Evolutionary conservation across 2,888 invertebrate species (phyloP), one percentile per base, ranked within the genome.

Genomic region (Amphipoea oculea): DNA sequence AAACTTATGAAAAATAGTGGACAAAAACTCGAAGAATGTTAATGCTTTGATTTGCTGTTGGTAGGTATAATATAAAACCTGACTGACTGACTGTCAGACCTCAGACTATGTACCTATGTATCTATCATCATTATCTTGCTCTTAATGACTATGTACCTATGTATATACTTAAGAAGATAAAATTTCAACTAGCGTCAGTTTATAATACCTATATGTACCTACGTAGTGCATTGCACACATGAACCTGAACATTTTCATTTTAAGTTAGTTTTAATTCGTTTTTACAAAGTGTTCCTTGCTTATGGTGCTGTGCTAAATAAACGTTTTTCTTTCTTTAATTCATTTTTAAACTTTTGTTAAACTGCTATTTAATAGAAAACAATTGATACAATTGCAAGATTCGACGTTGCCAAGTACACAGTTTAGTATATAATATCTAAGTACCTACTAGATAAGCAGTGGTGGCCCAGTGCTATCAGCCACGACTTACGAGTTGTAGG

Each of bases 311-410:
- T n/a, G 45, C 17, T 11, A 45, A 29, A 29, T 29, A 29, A 48
- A 68, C 29, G 11, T 20, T 42, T 40, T 66, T 11, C 7, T 45
- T n/a, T 17, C 3, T 20, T 68, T 11, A 0, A 45, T 29, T 45
- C 17, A n/a, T n/a, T 5, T 67, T 67, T 5, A 17, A 45, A 29
- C 20, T 51, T 51, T 40, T n/a, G 14, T 29, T 45, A 60, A 76
- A 51, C 20, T 36, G 36, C 17, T n/a, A 54, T 54, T 12, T n/a
- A 14, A 0, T 51, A 20, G 11, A 65, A 62, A 7, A n/a, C 7
- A 29, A 29, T 40, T 48, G 29, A 45, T 57, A 51, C 57, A 71
- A 51, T 79, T 73, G 36, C 42, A 40, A 73, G n/a, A 65, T 78
- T n/a, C 17, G 14, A 54, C 23, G 7, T 57, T 68, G 29, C 29